Percentiles rank a stretch among this genome's conserved stretches.
These are phyloP conservation scores for Rapana venosa DNA, from an alignment of 2,888 invertebrate species.

Conservation along the genomic window DNA sequence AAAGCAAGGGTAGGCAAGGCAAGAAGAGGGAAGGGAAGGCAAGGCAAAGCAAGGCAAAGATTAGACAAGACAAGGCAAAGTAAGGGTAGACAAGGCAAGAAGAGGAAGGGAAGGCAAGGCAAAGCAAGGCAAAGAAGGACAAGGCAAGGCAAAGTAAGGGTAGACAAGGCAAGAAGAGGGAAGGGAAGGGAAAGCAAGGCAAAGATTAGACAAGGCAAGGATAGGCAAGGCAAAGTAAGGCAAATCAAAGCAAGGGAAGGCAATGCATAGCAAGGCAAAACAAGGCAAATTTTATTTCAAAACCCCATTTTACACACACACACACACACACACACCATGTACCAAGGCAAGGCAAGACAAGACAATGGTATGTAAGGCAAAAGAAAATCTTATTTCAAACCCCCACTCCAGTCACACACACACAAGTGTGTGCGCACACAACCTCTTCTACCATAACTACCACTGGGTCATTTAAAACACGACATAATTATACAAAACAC, in stretches of 20 bases:
- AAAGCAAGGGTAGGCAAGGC: too few species aligned
- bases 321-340: too few species aligned
- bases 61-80: background rate
- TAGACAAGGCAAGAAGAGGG: background rate
- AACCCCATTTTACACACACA: too few species aligned
- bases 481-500: too few species aligned
- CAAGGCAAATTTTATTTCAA: background rate
- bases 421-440: too few species aligned
- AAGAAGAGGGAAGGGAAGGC: background rate
- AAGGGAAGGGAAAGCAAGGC: background rate
- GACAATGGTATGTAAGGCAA: too few species aligned
- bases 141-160: background rate
- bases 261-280: background rate
- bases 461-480: too few species aligned
- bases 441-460: too few species aligned
- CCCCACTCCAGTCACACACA: too few species aligned
- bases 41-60: background rate
- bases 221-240: background rate
- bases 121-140: background rate
- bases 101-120: background rate
- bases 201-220: background rate
- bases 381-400: too few species aligned
- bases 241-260: background rate
- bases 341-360: too few species aligned
- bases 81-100: background rate